Evolutionary conservation across 2,888 invertebrate species (phyloP), one percentile per base, ranked within the genome.

Genomic region (Amblyjoppa fuscipennis): DNA sequence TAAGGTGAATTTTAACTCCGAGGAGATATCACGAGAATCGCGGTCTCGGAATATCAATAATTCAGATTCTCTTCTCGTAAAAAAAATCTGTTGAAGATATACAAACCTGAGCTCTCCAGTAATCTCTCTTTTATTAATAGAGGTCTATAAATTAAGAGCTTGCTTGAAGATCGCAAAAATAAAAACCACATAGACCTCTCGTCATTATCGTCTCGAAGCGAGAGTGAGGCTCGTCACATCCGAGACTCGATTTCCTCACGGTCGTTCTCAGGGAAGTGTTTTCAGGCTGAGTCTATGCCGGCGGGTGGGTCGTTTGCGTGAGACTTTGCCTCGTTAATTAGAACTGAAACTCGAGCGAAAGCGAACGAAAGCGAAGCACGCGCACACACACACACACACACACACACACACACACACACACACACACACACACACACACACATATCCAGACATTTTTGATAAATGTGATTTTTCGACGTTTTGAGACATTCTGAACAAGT

Each of bases 261-360:
- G 77, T 73, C 87, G 89, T 92, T 92, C 92, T 92, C 92, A 91
- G 66, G 90, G 91, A 91, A 92, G 90, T 91, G 76, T 82, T 78
- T 81, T 51, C 13, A 49, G 56, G 45, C 74, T n/a, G 11, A 59
- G 61, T 53, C 68, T 49, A 68, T 68, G 68, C 84, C 56, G 64
- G 74, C 74, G 53, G 61, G 76, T 56, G 64, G 74, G 79, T 81
- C 85, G 83, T 81, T 83, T 83, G 87, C 91, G 91, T 91, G 91
- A 89, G 91, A 91, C 86, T 89, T 79, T 84, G 88, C 83, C 89
- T 91, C 89, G 88, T 91, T 91, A 91, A 92, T 92, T 91, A 89
- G 88, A 91, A 89, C 84, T 85, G 83, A 89, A 89, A 89, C 86
- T 74, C 88, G 84, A 90, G 90, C 91, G 91, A 90, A 90, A 90